A percentile compares a stretch with the other conserved stretches of the same genome.
Conservation (phyloP, 2,113 vertebrate genomes). For the Mesoclemmys tuberculata region DNA sequence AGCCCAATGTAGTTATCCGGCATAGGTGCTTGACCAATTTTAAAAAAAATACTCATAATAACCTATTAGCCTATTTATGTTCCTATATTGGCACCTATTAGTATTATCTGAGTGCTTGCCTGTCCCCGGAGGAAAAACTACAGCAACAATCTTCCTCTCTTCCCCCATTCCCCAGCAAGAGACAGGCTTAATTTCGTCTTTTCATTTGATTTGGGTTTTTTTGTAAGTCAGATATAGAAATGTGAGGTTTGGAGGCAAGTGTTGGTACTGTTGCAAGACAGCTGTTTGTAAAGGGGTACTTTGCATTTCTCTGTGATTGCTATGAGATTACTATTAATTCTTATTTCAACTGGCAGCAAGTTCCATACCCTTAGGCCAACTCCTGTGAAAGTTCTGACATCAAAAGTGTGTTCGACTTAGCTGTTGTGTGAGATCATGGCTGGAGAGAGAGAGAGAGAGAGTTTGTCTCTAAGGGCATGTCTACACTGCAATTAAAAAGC, state of each 20-base stretch:
- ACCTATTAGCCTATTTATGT: not conserved
- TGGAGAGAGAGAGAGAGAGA: not conserved
- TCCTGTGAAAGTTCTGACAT: not conserved
- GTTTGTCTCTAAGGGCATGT: not conserved
- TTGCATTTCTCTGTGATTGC: not conserved
- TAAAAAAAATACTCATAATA: not conserved
- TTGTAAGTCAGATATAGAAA: not conserved
- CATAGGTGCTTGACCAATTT: not conserved
- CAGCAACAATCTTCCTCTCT: not conserved
- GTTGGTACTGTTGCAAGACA: not conserved
- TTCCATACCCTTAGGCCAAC: not conserved
- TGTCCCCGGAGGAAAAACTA: not conserved
- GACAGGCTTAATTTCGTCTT: not conserved
- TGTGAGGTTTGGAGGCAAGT: not conserved
- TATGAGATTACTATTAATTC: not conserved
- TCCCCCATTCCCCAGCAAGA: not conserved
- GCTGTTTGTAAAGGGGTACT: not conserved
- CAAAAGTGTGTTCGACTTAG: not conserved
- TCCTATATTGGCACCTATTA: not conserved
- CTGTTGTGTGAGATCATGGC: not conserved
- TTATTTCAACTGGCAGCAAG: too few species aligned
- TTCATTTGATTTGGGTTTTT: not conserved
- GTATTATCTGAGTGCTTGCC: not conserved
- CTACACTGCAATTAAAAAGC: not conserved
- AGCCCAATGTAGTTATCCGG: not conserved